phyloP scores from a whole-genome alignment of 2,888 invertebrate genomes.

The Eupithecia exiguata region DNA sequence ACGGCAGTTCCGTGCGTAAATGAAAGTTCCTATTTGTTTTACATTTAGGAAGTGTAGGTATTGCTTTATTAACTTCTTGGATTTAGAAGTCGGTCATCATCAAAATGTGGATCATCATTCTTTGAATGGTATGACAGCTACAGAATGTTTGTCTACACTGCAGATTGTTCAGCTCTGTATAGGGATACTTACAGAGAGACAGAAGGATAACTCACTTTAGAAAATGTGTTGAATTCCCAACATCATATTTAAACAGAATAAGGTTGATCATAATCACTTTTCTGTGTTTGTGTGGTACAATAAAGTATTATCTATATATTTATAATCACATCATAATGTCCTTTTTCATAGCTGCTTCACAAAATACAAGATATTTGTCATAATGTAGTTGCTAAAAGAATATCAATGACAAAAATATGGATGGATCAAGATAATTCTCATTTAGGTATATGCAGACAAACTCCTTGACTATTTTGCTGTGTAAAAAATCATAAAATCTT shows the following conservation, averaged over 20 bases:
- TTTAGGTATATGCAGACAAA: not conserved
- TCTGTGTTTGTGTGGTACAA: no score
- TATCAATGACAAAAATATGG: not conserved
- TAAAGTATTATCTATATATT: no score
- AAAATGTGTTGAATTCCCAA: not conserved
- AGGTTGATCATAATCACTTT: no score
- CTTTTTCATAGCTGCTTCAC: not conserved
- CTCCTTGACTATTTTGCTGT: slow-evolving; percentile 11
- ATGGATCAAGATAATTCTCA: not conserved
- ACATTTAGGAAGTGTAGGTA: slow-evolving; percentile 54
- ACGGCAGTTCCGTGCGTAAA: slow-evolving; percentile 67
- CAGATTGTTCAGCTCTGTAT: not conserved
- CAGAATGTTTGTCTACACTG: not conserved
- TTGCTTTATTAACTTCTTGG: slow-evolving; percentile 36
- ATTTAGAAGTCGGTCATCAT: slow-evolving; percentile 16
- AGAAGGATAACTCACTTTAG: not conserved
- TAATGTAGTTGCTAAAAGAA: not conserved
- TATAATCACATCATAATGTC: no score
- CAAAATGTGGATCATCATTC: not conserved
- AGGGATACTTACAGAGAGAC: not conserved
- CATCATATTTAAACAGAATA: not conserved
- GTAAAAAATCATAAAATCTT: slow-evolving; percentile 3
- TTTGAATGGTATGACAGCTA: not conserved
- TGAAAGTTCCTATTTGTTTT: slow-evolving; percentile 67
- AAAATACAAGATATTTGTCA: not conserved